Conservation (phyloP, 2,113 vertebrate species). For the Centropus unirufus region DNA sequence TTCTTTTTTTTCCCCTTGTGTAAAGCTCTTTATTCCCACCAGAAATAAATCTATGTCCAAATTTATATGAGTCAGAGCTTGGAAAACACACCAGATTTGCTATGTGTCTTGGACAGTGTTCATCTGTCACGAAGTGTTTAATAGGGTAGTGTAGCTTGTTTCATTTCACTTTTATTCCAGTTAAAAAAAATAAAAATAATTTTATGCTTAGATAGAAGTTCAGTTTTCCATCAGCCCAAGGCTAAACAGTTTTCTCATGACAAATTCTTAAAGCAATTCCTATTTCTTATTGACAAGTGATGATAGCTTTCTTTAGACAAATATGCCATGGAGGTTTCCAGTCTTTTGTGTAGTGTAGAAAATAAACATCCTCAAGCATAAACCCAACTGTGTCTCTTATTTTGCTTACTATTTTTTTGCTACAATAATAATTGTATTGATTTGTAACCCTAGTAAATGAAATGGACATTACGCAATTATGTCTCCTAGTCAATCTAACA, state of each 20-base stretch:
- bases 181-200: slow-evolving; percentile 9
- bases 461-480: neutral
- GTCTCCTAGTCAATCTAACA: neutral
- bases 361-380: neutral
- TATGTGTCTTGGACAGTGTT: slow-evolving; percentile 42
- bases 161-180: slow-evolving; percentile 26
- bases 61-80: slow-evolving; percentile 52
- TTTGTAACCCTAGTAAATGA: neutral
- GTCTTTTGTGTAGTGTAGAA: neutral
- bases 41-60: slow-evolving; percentile 36
- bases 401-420: neutral
- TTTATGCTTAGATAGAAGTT: neutral
- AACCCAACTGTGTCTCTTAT: neutral
- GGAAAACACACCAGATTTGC: slow-evolving; percentile 13
- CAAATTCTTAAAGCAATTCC: neutral
- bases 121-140: slow-evolving; percentile 35
- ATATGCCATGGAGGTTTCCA: neutral
- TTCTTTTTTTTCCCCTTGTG: neutral
- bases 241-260: neutral
- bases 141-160: slow-evolving; percentile 13
- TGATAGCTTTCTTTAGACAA: neutral
- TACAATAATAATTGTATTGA: neutral
- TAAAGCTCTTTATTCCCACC: slow-evolving; percentile 16
- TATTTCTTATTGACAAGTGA: neutral
- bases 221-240: neutral